Evolutionary conservation across 2,888 invertebrate species (phyloP), one percentile per base, ranked within the genome.

Genomic region (Acanthopleura granulata): DNA sequence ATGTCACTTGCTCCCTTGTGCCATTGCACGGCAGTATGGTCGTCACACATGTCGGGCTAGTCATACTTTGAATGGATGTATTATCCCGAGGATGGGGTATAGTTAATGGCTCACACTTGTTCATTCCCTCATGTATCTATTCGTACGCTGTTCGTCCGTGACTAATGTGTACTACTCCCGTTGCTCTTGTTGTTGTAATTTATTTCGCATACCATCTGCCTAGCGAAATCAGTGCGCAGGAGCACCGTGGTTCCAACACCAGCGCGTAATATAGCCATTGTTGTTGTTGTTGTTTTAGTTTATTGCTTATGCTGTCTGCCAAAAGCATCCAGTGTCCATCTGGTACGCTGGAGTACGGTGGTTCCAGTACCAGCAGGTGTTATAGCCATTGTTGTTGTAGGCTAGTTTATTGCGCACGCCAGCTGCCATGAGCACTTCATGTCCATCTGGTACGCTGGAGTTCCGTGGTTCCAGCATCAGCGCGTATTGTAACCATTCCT

Each of bases 401-500:
- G n/a, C n/a, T 81, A 86, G 86, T 86, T 86, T 74, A 83, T 86
- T 25, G 84, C 85, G n/a, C 85, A 86, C 72, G 84, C 86, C 25
- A 82, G 83, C 62, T 84, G 83, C 72, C 86, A 86, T 77, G 81
- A 83, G 70, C 84, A 86, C 74, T 77, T 86, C 74, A 83, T 83
- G 76, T 76, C 80, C 51, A 80, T 86, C 77, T 86, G 85, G 85
- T 86, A 86, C 75, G 77, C 80, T 0, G 84, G 84, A 12, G 78
- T 84, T 12, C 81, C 84, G 12, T 84, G 83, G 82, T 84, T 86
- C 78, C 80, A 83, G 70, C 83, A 86, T 66, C 84, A 83, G 75
- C n/a, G n/a, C n/a, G n/a, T n/a, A n/a, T n/a, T n/a, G n/a, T n/a
- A n/a, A n/a, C n/a, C n/a, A n/a, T n/a, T n/a, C n/a, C 49, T 61